A percentile compares a stretch with the other conserved stretches of the same genome.
Conservation (phyloP, 2,113 vertebrate genomes). For the Chunga burmeisteri region DNA sequence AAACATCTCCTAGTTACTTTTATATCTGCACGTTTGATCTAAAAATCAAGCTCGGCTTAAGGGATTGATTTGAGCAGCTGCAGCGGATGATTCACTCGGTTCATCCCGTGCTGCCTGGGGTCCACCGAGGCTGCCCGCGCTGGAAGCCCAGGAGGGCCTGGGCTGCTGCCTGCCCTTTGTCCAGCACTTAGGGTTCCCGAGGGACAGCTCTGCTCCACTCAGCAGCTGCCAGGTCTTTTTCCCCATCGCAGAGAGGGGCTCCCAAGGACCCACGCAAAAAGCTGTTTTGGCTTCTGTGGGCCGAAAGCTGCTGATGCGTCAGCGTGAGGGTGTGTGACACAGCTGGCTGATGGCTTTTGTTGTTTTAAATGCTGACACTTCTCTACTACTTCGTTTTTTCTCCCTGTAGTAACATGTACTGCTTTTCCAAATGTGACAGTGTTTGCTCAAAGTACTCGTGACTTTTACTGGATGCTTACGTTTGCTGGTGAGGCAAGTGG, state of each 20-base stretch:
- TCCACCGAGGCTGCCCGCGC: background rate
- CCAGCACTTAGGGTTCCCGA: background rate
- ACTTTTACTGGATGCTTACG: background rate
- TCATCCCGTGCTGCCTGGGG: background rate
- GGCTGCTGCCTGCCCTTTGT: constrained; percentile 18
- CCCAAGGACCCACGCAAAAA: background rate
- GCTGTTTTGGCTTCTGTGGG: background rate
- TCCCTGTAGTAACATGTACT: background rate
- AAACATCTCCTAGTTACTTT: background rate
- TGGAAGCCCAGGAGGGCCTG: background rate
- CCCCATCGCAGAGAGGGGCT: background rate
- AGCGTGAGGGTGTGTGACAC: background rate
- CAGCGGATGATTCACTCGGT: background rate
- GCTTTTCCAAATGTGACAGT: background rate
- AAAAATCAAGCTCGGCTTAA: background rate
- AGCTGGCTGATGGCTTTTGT: background rate
- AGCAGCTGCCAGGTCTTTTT: background rate
- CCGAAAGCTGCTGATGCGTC: background rate
- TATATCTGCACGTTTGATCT: background rate
- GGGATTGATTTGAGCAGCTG: background rate
- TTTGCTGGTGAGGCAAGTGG: background rate
- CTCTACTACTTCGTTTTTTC: background rate
- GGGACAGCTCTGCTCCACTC: background rate
- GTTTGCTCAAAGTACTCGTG: background rate
- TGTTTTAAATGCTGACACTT: background rate